Evolutionary conservation across 2,888 invertebrate species (phyloP), one percentile per base, ranked within the genome.

Genomic region (Neuroscelio doddi): DNA sequence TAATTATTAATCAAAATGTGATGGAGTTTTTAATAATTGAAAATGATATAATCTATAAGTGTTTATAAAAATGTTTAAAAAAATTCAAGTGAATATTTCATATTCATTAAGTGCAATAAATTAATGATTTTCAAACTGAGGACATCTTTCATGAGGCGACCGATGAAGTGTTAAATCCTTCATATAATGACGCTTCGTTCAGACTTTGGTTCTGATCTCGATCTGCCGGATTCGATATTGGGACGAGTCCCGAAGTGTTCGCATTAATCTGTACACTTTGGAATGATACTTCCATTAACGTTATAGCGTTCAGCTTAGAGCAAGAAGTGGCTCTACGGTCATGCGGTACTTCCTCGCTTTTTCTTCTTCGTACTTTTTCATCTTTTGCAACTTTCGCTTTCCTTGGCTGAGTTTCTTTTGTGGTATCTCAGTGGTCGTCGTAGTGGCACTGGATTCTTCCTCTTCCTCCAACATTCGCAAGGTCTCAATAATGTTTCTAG

Each of bases 401-500:
- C 80, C 78, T 58, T 81, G 79, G 63, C 83, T 84, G 50, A 80
- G 68, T 63, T 84, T 84, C 71, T 84, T 84, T 62, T 70, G 75
- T 1, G 84, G 83, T 3, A 68, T 21, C 29, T 82, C 82, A 1
- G 78, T 78, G 5, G 79, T 80, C 12, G 73, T 75, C 7, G 74
- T 69, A 1, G 59, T 49, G 1, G 64, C 53, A 0, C 52, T 59
- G 14, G 67, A 59, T 9, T 72, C 74, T 1, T 79, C 80, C 47
- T 90, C 88, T 46, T 89, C 86, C 75, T 94, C 94, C 4, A 94
- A 84, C 80, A 92, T 86, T 71, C 91, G 90, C 69, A 94, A 83
- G 50, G 92, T 92, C 81, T 94, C 94, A 68, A 94, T 91, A 51
- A 94, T 94, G 79, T 94, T 94, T 76, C 93, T 92, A n/a, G 93